A percentile compares a stretch with the other conserved stretches of the same genome.
Evolutionary conservation across 1,140 invertebrate genomes (phyloP).

Genomic region (Rhizoglyphus robini): DNA sequence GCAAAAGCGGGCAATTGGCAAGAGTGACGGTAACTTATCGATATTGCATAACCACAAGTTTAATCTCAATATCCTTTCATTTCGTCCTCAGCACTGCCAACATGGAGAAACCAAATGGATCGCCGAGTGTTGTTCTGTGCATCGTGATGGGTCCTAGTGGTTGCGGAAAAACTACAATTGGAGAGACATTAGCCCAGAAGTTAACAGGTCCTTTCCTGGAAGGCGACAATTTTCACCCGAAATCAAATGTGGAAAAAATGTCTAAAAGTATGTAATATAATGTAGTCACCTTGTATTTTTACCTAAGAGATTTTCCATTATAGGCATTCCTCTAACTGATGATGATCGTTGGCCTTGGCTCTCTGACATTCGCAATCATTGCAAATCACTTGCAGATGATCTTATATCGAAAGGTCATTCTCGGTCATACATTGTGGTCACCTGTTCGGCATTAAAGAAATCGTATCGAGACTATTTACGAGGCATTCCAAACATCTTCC

Average conservation of each 20-base stretch:
- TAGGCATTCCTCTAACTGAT: not conserved
- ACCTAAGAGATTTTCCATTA: not conserved
- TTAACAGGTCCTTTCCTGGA: not conserved
- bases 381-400: not conserved
- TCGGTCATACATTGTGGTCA: not conserved
- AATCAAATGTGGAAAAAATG: slow-evolving; percentile 6
- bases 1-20: not conserved
- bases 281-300: not conserved
- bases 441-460: slow-evolving; percentile 10
- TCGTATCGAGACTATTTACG: not conserved
- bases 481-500: not conserved
- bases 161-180: not conserved
- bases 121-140: not conserved
- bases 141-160: not conserved
- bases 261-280: not conserved
- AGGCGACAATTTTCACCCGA: slow-evolving; percentile 9
- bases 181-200: not conserved
- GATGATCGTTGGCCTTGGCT: slow-evolving; percentile 16
- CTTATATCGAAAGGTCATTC: too few relatives aligned
- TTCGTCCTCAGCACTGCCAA: not conserved
- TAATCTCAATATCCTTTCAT: not conserved
- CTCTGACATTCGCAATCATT: not conserved
- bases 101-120: not conserved
- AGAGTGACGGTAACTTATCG: not conserved
- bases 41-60: not conserved